These are phyloP conservation scores for Exaiptasia diaphana DNA, from an alignment of 64 coral and sea anemone species.

Conservation along the genomic window DNA sequence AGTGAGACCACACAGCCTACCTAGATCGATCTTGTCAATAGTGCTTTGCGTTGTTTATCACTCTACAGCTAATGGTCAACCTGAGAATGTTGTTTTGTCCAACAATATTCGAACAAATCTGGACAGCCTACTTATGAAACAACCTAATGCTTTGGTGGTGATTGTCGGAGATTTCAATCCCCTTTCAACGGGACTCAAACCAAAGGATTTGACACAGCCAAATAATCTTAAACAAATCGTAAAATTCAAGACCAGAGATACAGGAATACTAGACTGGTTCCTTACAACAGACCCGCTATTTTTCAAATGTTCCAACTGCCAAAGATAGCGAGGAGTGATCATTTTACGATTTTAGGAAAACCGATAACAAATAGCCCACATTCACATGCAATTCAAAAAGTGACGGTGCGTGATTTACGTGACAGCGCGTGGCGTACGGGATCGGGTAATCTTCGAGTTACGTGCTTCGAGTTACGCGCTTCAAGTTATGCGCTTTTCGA, in stretches of 20 bases:
- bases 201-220: conserved; percentile 1
- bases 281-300: conserved; percentile 10
- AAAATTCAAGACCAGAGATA: neutral
- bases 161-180: conserved; percentile 45
- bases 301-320: neutral
- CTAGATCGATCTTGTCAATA: conserved; percentile 10
- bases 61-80: conserved; percentile 19
- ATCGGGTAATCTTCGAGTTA: too few relatives aligned
- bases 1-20: too few relatives aligned
- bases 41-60: conserved; percentile 29
- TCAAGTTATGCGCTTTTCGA: too few relatives aligned
- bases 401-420: neutral
- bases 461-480: too few relatives aligned
- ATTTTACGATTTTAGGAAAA: neutral
- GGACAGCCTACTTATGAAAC: neutral
- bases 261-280: conserved; percentile 37
- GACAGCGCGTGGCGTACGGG: too few relatives aligned
- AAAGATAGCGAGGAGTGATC: neutral
- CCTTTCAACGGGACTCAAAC: neutral
- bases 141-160: conserved; percentile 29
- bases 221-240: neutral
- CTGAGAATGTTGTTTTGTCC: conserved; percentile 32
- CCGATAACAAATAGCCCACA: neutral
- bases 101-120: conserved; percentile 24
- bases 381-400: neutral